Evolutionary conservation across 2,113 vertebrate genomes (phyloP), one percentile per base, ranked within the genome.

Genomic region (Bos indicus): DNA sequence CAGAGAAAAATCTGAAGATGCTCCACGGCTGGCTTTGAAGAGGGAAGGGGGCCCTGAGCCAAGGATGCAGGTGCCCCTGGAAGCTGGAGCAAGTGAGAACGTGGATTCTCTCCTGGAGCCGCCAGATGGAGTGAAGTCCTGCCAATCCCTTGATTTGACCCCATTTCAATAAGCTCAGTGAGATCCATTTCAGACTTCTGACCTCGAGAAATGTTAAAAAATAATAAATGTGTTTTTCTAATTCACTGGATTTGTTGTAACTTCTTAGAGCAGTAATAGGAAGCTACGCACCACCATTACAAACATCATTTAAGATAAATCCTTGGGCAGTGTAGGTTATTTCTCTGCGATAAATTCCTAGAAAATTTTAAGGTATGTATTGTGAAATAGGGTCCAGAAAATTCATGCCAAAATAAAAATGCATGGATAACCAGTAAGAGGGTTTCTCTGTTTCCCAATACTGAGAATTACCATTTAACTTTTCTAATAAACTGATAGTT

Each of bases 81-180:
- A 54, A 54, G n/a, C 77, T 92, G 54, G 71, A 86, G 25, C 7
- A 60, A 86, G 59, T 57, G 6, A 48, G 83, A 26, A 13, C 3
- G 36, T 2, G 26, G 74, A 54, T 57, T 86, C 59, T 92, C 7
- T 14, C 74, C 43, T 54, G 62, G 54, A 74, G 46, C 74, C 8
- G 67, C 93, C 95, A 95, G 97, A 94, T 95, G 97, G 95, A 90
- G 6, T 4, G 15, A 48, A 78, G 13, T 28, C 60, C 74, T 96
- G 95, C 95, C 95, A 97, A n/a, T 30, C 82, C 86, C 84, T 78
- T 92, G 80, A 96, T 95, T 92, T 97, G 26, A 92, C 80, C n/a
- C 40, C 56, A 40, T 91, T 92, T 85, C 95, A 86, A 19, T 95
- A 94, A 96, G 82, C 90, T n/a, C 90, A 90, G 56, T 56, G 74